Evolutionary conservation across 2,888 invertebrate genomes (phyloP).

Genomic region (Idaea dimidiata): DNA sequence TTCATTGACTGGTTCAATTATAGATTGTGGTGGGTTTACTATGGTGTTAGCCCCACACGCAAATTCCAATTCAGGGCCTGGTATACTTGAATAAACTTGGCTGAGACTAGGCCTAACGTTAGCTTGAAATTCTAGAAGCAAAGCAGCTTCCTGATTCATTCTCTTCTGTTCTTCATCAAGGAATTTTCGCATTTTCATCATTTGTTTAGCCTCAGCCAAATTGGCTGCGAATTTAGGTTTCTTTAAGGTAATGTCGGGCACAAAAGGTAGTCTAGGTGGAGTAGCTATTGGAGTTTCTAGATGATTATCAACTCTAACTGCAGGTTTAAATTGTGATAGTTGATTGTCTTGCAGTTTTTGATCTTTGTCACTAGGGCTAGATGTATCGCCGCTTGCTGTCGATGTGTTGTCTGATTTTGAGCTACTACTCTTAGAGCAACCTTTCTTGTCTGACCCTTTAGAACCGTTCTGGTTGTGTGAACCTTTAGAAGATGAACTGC

Average conservation of each 20-base stretch:
- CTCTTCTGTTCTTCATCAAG: conserved; percentile 82
- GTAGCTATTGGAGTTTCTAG: conserved; percentile 59
- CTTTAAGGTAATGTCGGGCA: conserved; percentile 76
- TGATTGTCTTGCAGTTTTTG: conserved; percentile 36
- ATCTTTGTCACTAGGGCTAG: conserved; percentile 77
- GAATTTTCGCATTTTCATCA: conserved; percentile 85
- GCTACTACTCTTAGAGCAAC: conserved; percentile 63
- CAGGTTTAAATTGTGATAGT: conserved; percentile 49
- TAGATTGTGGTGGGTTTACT: conserved; percentile 16
- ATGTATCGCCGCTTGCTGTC: conserved; percentile 71
- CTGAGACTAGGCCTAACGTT: conserved; percentile 73
- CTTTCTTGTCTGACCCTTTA: conserved; percentile 61
- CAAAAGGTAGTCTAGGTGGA: conserved; percentile 63
- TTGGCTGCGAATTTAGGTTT: conserved; percentile 86
- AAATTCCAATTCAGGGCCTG: conserved; percentile 75
- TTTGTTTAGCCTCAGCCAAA: conserved; percentile 83
- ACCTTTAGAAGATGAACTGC: conserved; percentile 77
- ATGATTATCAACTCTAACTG: conserved; percentile 63
- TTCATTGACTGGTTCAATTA: neutral
- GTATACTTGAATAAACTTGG: conserved; percentile 71
- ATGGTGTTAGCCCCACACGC: conserved; percentile 57
- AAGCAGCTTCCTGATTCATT: conserved; percentile 74
- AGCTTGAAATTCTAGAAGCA: conserved; percentile 72
- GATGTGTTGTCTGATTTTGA: conserved; percentile 72
- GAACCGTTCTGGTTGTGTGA: conserved; percentile 57